A percentile compares a stretch with the other conserved stretches of the same genome.
Evolutionary conservation across 2,113 vertebrate species (phyloP).

Genomic region (Oryzias javanicus): DNA sequence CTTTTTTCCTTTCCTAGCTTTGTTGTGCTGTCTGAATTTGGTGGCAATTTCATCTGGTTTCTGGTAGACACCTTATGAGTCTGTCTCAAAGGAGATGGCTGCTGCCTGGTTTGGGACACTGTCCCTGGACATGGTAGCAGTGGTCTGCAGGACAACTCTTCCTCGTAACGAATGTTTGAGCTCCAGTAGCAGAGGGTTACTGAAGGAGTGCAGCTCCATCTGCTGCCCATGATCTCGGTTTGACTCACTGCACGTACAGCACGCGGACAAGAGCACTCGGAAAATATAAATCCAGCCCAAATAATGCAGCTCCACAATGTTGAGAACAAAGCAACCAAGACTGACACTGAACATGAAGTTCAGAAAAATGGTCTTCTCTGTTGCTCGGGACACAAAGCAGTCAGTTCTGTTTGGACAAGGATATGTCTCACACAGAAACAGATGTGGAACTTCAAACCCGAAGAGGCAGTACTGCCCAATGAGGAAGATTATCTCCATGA

Average conservation of each 20-base stretch:
- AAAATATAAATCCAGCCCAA: constrained; percentile 70
- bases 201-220: constrained; percentile 39
- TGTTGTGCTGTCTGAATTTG: constrained; percentile 46
- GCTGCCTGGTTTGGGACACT: constrained; percentile 42
- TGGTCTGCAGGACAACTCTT: constrained; percentile 62
- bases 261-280: constrained; percentile 63
- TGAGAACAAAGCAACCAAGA: constrained; percentile 70
- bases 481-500: constrained; percentile 71
- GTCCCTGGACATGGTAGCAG: constrained; percentile 32
- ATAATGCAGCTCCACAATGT: constrained; percentile 69
- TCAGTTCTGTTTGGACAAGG: constrained; percentile 67
- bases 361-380: constrained; percentile 73
- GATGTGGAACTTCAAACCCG: constrained; percentile 68
- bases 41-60: constrained; percentile 58
- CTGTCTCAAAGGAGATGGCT: constrained; percentile 63
- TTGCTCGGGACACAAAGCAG: constrained; percentile 72
- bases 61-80: no score
- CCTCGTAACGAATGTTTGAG: constrained; percentile 67
- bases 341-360: constrained; percentile 72
- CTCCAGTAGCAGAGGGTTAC: constrained; percentile 66
- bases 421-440: constrained; percentile 69
- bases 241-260: constrained; percentile 52
- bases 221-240: constrained; percentile 15
- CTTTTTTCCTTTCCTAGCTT: constrained; percentile 56
- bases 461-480: constrained; percentile 69